Evolutionary conservation across 2,797 vertebrate genomes (phyloP), one percentile per base, ranked within the genome.

Genomic region (Sus cebifrons): DNA sequence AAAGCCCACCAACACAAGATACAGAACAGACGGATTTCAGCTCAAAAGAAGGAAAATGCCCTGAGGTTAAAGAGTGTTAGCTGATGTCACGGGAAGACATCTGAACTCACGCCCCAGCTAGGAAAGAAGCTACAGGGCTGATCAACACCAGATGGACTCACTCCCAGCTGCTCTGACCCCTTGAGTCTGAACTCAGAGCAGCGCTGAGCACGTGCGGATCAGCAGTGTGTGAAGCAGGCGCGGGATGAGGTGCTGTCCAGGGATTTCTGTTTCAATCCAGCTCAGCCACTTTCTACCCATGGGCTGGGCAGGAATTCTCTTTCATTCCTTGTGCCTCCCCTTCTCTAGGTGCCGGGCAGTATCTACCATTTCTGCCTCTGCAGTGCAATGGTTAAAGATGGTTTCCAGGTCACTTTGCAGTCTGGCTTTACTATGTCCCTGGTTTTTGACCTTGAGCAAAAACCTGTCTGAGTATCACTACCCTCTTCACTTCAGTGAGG

Each of bases 121-220:
- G 23, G 5, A 17, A 40, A 36, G 52, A 27, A 2, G 32, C 32
- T 0, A 1, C 1, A 16, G n/a, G 68, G n/a, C 27, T 14, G 13
- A 49, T 21, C 1, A 0, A 12, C 5, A 32, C 10, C 49, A 60
- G 54, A 29, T 2, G 21, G 32, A 56, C 27, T 16, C 60, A 62
- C 10, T 29, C 20, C 29, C 21, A 2, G 29, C 20, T 65, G 79
- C 73, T 91, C 0, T 0, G 13, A 23, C 29, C 21, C 16, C 75
- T 49, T 18, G 2, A 29, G 74, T n/a, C 54, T 49, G 40, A 44
- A 81, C 84, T 9, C 16, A 23, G 32, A n/a, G 32, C 6, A 6
- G 9, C n/a, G 21, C 40, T 23, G 44, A 49, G 17, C 0, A 0
- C 4, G 32, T 65, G 32, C 6, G 11, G 15, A 40, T 12, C 56